Conservation (phyloP, 2,888 invertebrate species). For the Laothoe populi region DNA sequence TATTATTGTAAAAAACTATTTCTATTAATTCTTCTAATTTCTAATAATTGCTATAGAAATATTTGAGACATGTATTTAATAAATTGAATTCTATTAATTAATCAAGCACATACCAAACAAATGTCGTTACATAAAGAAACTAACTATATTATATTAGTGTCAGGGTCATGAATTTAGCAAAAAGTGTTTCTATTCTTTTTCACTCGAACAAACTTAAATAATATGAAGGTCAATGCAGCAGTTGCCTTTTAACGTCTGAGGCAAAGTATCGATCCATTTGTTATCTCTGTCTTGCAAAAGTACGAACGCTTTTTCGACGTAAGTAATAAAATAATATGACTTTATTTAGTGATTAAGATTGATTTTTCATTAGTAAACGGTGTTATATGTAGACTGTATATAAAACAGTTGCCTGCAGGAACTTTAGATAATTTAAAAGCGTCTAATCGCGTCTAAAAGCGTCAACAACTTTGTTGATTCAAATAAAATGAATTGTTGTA, state of each 20-base stretch:
- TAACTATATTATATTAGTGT: neutral
- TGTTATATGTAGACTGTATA: neutral
- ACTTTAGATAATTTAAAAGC: too few relatives aligned
- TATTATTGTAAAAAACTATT: too few relatives aligned
- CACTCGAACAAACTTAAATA: slow-evolving; percentile 23
- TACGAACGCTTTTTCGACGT: slow-evolving; percentile 55
- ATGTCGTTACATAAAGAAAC: neutral
- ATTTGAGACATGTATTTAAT: too few relatives aligned
- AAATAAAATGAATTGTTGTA: slow-evolving; percentile 38
- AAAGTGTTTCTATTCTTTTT: slow-evolving; percentile 2
- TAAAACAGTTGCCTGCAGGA: too few relatives aligned
- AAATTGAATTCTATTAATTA: neutral
- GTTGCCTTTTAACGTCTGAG: slow-evolving; percentile 79
- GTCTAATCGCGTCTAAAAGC: too few relatives aligned
- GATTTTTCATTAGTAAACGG: neutral
- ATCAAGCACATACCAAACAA: neutral
- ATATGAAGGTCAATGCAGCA: slow-evolving; percentile 77
- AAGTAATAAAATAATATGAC: slow-evolving; percentile 21
- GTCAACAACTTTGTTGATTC: slow-evolving; percentile 10
- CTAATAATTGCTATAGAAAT: too few relatives aligned
- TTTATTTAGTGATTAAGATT: neutral
- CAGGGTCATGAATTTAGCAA: neutral
- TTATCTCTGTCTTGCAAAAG: slow-evolving; percentile 78
- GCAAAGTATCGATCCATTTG: slow-evolving; percentile 80
- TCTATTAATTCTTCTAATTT: too few relatives aligned